A percentile compares a stretch with the other conserved stretches of the same genome.
Conservation (phyloP, 2,888 invertebrate genomes). For the Monoplex corrugatus region DNA sequence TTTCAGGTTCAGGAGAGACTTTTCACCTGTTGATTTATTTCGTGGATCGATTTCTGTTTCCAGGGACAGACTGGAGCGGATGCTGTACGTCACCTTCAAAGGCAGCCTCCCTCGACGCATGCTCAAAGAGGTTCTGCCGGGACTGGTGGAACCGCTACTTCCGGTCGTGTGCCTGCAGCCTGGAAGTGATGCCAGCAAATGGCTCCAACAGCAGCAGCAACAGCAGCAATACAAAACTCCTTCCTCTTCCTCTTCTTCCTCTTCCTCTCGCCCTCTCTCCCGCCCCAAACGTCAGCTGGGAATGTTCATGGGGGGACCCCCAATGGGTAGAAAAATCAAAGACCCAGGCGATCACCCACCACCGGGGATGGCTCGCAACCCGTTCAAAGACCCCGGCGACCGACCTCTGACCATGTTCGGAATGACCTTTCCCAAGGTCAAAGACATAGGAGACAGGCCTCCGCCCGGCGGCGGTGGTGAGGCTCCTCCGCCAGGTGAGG, state of each 20-base stretch:
- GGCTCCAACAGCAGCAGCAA: slow-evolving; percentile 14
- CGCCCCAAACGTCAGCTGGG: background rate
- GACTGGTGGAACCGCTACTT: slow-evolving; percentile 24
- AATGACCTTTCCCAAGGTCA: background rate
- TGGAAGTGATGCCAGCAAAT: background rate
- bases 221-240: background rate
- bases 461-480: background rate
- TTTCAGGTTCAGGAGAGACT: background rate
- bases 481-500: no score
- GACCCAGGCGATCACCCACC: background rate
- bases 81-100: slow-evolving; percentile 19
- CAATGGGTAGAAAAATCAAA: background rate
- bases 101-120: slow-evolving; percentile 27
- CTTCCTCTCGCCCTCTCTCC: background rate
- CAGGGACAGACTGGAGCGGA: background rate
- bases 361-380: background rate
- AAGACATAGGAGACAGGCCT: background rate
- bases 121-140: slow-evolving; percentile 38
- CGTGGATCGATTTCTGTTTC: background rate
- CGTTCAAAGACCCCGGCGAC: slow-evolving; percentile 9
- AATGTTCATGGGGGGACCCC: background rate
- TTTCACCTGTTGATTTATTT: background rate
- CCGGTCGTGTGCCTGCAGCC: background rate
- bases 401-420: background rate
- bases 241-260: no score